A percentile compares a stretch with the other conserved stretches of the same genome.
phyloP scores from a whole-genome alignment of 1,140 invertebrate species.

The Papilio xuthus region DNA sequence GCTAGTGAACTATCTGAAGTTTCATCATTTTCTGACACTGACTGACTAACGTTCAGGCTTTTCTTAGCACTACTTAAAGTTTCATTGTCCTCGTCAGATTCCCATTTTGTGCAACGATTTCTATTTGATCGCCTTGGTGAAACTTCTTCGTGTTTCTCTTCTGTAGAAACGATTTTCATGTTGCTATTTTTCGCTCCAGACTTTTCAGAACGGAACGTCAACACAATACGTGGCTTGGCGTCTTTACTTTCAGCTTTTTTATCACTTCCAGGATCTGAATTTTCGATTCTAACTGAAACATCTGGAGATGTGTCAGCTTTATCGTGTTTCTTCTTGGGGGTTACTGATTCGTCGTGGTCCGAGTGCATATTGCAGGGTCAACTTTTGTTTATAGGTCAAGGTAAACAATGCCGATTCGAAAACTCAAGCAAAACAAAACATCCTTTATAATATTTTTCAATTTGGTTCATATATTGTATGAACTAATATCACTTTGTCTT shows the following conservation, averaged over 20 bases:
- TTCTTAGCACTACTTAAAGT: slow-evolving; percentile 55
- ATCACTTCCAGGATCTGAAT: slow-evolving; percentile 55
- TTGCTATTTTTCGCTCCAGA: slow-evolving; percentile 73
- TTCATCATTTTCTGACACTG: slow-evolving; percentile 74
- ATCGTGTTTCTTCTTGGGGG: slow-evolving; percentile 62
- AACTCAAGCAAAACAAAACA: background rate
- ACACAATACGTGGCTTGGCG: slow-evolving; percentile 77
- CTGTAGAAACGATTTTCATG: slow-evolving; percentile 78
- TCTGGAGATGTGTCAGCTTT: slow-evolving; percentile 54
- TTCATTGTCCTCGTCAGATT: slow-evolving; percentile 69
- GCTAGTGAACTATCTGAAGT: slow-evolving; percentile 56
- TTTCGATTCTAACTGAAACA: slow-evolving; percentile 55
- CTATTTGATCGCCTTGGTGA: slow-evolving; percentile 63
- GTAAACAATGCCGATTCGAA: slow-evolving; percentile 14
- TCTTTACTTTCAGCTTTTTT: slow-evolving; percentile 63
- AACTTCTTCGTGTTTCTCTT: slow-evolving; percentile 75
- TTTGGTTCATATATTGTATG: background rate
- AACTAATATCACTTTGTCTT: background rate
- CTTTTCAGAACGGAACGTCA: slow-evolving; percentile 80
- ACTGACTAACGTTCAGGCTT: slow-evolving; percentile 54
- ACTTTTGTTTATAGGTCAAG: slow-evolving; percentile 35
- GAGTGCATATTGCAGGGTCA: slow-evolving; percentile 59
- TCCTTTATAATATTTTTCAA: background rate
- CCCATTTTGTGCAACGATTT: slow-evolving; percentile 60
- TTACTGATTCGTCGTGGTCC: slow-evolving; percentile 59